Evolutionary conservation across 2,888 invertebrate genomes (phyloP).

Genomic region (Drosophila mercatorum): DNA sequence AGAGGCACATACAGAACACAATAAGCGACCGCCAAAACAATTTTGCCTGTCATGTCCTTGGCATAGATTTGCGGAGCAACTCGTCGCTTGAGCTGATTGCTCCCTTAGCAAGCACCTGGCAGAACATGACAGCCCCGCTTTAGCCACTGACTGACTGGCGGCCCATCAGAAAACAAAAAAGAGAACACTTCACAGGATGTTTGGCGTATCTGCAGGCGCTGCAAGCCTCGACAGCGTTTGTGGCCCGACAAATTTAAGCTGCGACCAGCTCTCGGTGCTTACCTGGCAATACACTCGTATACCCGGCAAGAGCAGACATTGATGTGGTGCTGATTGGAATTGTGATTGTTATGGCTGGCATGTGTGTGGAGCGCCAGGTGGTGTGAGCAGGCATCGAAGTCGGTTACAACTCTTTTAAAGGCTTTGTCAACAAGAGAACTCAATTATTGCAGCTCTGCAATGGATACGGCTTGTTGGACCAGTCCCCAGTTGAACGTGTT

Average conservation of each 20-base stretch:
- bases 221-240: slow-evolving; percentile 31
- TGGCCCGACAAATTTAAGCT: slow-evolving; percentile 41
- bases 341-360: slow-evolving; percentile 52
- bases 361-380: slow-evolving; percentile 26
- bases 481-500: neutral
- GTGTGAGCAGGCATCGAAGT: neutral
- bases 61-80: slow-evolving; percentile 58
- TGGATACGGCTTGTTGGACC: slow-evolving; percentile 16
- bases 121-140: slow-evolving; percentile 15
- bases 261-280: slow-evolving; percentile 20
- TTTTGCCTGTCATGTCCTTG: slow-evolving; percentile 65
- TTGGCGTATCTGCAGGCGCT: slow-evolving; percentile 42
- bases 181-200: slow-evolving; percentile 35
- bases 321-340: slow-evolving; percentile 43
- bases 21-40: slow-evolving; percentile 41
- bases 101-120: slow-evolving; percentile 63
- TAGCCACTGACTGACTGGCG: slow-evolving; percentile 25
- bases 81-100: slow-evolving; percentile 61
- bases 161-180: slow-evolving; percentile 29
- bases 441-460: slow-evolving; percentile 64
- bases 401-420: slow-evolving; percentile 34
- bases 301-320: slow-evolving; percentile 11
- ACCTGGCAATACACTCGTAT: slow-evolving; percentile 5
- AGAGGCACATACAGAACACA: slow-evolving; percentile 23
- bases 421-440: slow-evolving; percentile 47